phyloP scores from a whole-genome alignment of 2,797 vertebrate species.

The Macrochelys suwanniensis region DNA sequence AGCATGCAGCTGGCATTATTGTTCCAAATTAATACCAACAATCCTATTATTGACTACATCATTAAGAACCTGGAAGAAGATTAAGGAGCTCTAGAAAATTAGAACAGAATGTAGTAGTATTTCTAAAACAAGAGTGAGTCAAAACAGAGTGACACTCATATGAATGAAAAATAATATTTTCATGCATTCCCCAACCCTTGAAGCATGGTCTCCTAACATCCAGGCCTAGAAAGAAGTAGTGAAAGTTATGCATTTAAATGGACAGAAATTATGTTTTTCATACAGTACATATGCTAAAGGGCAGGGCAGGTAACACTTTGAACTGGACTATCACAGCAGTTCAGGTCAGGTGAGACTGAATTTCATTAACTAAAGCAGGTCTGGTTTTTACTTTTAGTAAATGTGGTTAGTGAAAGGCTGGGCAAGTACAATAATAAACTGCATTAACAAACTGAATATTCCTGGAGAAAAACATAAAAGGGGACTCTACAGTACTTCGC shows the following conservation, averaged over 20 bases:
- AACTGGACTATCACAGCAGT: conserved; percentile 64
- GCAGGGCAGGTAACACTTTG: conserved; percentile 32
- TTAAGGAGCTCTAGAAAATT: conserved; percentile 95
- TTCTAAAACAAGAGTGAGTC: conserved; percentile 70
- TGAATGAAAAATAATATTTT: background rate
- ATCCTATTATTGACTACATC: conserved; percentile 87
- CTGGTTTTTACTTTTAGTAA: background rate
- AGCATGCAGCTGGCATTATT: conserved; percentile 81
- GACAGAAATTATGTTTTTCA: background rate
- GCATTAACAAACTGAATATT: accelerated
- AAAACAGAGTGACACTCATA: conserved; percentile 51
- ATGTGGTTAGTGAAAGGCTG: background rate
- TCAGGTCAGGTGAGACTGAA: conserved; percentile 59
- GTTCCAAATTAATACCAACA: conserved; percentile 82
- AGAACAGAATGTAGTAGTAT: conserved; percentile 82
- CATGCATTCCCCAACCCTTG: accelerated
- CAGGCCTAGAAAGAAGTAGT: background rate
- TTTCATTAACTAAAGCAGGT: conserved; percentile 70
- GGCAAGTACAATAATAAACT: background rate
- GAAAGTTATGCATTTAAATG: accelerated
- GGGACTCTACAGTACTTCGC: background rate
- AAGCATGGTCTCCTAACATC: background rate
- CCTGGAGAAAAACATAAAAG: background rate
- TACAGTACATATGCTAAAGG: background rate
- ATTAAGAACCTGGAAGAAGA: conserved; percentile 90